Base-by-base conservation (phyloP, 1,140 invertebrate species). In the Asbolus verrucosus region DNA sequence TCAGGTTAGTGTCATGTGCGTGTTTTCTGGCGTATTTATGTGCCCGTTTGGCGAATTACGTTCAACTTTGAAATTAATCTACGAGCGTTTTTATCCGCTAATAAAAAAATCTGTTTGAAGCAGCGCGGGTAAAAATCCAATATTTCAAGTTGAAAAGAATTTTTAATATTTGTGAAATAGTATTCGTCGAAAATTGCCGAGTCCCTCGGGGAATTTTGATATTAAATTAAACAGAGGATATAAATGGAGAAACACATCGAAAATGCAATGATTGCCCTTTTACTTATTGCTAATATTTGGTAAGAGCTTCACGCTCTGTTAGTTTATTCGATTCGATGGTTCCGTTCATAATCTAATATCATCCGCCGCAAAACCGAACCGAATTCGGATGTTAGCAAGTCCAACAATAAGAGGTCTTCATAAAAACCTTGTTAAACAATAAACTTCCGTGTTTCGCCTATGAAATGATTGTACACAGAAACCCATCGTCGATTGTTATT, bases 391-490 rank as follows among this genome's bases (percentile, higher is more conserved):
- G 61, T 41, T 63, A 9, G 18, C 33, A 11, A 13, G 33, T 6
- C 33, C 11, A 36, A 36, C 33, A 36, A 36, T 36, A 36, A 36
- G 33, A 36, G 33, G 33, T 36, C 33, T 36, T 36, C 61, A 18
- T 41, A 41, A 63, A 41, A 63, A 41, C 39, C 59, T 18, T 38
- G 59, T 62, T 62, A 39, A 39, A 63, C 61, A 63, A 63, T 63
- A 63, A 63, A 63, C 61, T 59, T 59, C 50, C 50, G 50, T 59
- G 27, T 59, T 59, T 24, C 11, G 16, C 19, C 18, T 18, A 9
- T 14, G 11, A 30, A 59, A 59, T 21, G 50, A 30, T 59, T 21
- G 33, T 36, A 36, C 33, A 36, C 33, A 27, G 24, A 36, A 36
- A 21, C 27, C 11, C 27, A 59, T 21, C n/a, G 18, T 6, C 50